Evolutionary conservation across 2,888 invertebrate species (phyloP).

Genomic region (Monoplex corrugatus): DNA sequence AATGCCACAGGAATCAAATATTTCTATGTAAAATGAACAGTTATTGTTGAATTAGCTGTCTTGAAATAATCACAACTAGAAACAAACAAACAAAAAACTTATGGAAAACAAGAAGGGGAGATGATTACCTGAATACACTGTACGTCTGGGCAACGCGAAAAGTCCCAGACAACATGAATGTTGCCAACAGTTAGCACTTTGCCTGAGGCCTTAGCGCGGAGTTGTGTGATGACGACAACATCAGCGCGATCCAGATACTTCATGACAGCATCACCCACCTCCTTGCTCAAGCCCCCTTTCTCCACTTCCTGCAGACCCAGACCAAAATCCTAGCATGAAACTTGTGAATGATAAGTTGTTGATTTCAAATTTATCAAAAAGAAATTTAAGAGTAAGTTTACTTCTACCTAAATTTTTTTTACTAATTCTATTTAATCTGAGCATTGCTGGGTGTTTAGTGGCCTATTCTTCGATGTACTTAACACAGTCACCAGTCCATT

Average conservation of each 20-base stretch:
- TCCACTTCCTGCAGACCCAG: conserved; percentile 65
- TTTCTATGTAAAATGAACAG: too few relatives aligned
- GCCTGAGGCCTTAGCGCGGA: conserved; percentile 71
- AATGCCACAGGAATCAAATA: too few relatives aligned
- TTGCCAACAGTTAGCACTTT: conserved; percentile 76
- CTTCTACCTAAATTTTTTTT: too few relatives aligned
- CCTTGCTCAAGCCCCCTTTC: conserved; percentile 63
- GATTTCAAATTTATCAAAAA: too few relatives aligned
- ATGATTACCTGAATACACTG: conserved; percentile 78
- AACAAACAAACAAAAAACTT: neutral
- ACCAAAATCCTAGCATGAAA: neutral
- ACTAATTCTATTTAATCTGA: too few relatives aligned
- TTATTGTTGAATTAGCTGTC: too few relatives aligned
- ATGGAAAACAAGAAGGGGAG: neutral
- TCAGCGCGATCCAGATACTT: conserved; percentile 73
- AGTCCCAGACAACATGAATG: conserved; percentile 77
- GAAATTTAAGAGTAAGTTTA: too few relatives aligned
- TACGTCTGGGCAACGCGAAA: conserved; percentile 73
- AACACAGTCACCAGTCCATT: too few relatives aligned
- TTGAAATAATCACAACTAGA: neutral
- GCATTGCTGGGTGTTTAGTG: too few relatives aligned
- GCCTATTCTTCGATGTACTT: too few relatives aligned
- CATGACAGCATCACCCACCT: conserved; percentile 67
- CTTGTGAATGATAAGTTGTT: too few relatives aligned
- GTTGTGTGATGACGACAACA: conserved; percentile 73